phyloP scores from a whole-genome alignment of 1,140 invertebrate species.

The Eriosoma lanigerum region DNA sequence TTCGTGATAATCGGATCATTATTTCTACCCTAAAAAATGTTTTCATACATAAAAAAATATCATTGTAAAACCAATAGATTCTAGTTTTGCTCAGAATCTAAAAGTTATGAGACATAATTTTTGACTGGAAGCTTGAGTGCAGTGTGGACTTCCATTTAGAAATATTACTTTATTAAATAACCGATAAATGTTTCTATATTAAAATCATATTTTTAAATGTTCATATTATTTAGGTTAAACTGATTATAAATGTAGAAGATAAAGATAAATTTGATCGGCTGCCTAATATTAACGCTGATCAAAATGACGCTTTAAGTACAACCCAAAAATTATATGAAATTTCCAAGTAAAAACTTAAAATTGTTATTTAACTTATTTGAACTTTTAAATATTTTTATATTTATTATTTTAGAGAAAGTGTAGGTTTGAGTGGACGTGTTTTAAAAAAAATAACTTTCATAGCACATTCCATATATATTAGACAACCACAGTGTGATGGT shows the following conservation, averaged over 20 bases:
- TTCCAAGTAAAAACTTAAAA: slow-evolving; percentile 55
- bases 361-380: slow-evolving; percentile 57
- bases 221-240: slow-evolving; percentile 60
- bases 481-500: slow-evolving; percentile 33
- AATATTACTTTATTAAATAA: slow-evolving; percentile 20
- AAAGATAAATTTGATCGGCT: slow-evolving; percentile 47
- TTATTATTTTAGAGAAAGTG: slow-evolving; percentile 63
- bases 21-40: too few species aligned
- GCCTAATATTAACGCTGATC: slow-evolving; percentile 53
- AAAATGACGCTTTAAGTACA: slow-evolving; percentile 56
- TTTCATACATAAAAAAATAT: too few species aligned
- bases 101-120: too few species aligned
- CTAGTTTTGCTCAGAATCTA: too few species aligned
- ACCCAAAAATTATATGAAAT: slow-evolving; percentile 56
- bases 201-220: slow-evolving; percentile 56
- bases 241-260: slow-evolving; percentile 44
- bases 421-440: slow-evolving; percentile 78
- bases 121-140: too few species aligned
- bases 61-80: too few species aligned
- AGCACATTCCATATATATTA: slow-evolving; percentile 47
- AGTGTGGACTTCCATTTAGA: too few species aligned
- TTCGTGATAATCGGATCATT: too few species aligned
- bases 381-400: slow-evolving; percentile 52
- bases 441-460: slow-evolving; percentile 83
- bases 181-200: too few species aligned